A percentile compares a stretch with the other conserved stretches of the same genome.
Conservation (phyloP, 2,113 vertebrate genomes). For the Crotalus viridis region DNA sequence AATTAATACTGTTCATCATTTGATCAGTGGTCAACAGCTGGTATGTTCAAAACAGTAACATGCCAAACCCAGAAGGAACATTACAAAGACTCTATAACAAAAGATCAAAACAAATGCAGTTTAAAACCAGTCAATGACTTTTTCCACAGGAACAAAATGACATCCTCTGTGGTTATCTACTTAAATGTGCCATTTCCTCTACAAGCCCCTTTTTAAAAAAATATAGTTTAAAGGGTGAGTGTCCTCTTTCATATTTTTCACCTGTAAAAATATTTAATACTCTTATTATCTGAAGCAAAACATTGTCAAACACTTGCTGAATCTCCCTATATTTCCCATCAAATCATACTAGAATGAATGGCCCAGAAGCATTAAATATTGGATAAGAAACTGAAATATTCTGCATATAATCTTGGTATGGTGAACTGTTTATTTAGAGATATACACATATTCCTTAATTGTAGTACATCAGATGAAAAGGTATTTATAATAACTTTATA, state of each 20-base stretch:
- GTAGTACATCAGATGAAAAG: not conserved
- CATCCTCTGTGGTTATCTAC: constrained; percentile 3
- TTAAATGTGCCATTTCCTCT: constrained; percentile 19
- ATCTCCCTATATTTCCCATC: not conserved
- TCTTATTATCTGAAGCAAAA: not conserved
- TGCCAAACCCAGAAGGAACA: not conserved
- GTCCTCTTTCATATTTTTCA: not conserved
- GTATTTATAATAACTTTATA: not conserved
- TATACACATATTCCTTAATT: not conserved
- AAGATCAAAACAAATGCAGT: constrained; percentile 2
- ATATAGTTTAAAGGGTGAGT: not conserved
- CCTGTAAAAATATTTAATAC: not conserved
- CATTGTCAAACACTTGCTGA: not conserved
- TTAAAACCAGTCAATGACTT: constrained; percentile 18
- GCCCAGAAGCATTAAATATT: not conserved
- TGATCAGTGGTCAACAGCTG: not conserved
- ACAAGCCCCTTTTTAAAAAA: not conserved
- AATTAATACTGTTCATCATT: constrained; percentile 9
- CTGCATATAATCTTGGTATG: not conserved
- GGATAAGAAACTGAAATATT: not conserved
- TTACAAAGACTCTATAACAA: constrained; percentile 14
- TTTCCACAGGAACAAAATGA: not conserved
- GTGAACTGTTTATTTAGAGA: not conserved
- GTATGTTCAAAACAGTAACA: not conserved
- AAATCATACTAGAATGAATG: not conserved